Percentiles rank a stretch among this genome's conserved stretches.
phyloP scores from a whole-genome alignment of 2,113 vertebrate species.

The Sebastes schlegelii region DNA sequence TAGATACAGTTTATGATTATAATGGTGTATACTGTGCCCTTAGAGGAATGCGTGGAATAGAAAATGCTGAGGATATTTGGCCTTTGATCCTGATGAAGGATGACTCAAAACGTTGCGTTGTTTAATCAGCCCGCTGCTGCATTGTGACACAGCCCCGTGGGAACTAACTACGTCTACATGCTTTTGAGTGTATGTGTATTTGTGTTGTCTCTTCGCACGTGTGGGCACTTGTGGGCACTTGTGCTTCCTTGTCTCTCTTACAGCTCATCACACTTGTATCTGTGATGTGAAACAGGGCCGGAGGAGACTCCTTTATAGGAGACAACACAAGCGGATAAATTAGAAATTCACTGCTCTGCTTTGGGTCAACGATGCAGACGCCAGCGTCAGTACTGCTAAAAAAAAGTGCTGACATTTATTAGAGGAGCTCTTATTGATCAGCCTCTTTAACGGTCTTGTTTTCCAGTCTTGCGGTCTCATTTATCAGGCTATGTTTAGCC shows the following conservation, averaged over 20 bases:
- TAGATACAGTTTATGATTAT: not conserved
- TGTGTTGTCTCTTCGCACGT: slow-evolving; percentile 30
- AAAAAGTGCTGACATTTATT: slow-evolving; percentile 13
- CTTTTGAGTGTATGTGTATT: not conserved
- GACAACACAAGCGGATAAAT: slow-evolving; percentile 39
- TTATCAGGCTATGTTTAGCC: slow-evolving; percentile 27
- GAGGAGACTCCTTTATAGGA: slow-evolving; percentile 19
- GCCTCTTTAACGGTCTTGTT: slow-evolving; percentile 31
- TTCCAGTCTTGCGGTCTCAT: slow-evolving; percentile 39
- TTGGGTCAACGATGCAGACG: slow-evolving; percentile 4
- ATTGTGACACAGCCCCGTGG: slow-evolving; percentile 59
- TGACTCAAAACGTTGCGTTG: slow-evolving; percentile 40
- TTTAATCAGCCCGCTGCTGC: slow-evolving; percentile 40
- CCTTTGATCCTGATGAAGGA: slow-evolving; percentile 37
- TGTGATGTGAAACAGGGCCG: slow-evolving; percentile 33
- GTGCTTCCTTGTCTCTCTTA: slow-evolving; percentile 12
- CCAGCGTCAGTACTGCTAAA: not conserved
- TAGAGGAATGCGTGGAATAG: not conserved
- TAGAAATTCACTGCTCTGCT: slow-evolving; percentile 20
- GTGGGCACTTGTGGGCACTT: slow-evolving; percentile 14
- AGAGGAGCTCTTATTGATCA: slow-evolving; percentile 28
- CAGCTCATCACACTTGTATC: slow-evolving; percentile 37
- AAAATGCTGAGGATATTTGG: slow-evolving; percentile 5
- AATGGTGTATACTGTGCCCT: not conserved
- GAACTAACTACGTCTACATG: not conserved